These are phyloP conservation scores for Cheilinus undulatus DNA, from an alignment of 2,113 vertebrate genomes.

Conservation along the genomic window DNA sequence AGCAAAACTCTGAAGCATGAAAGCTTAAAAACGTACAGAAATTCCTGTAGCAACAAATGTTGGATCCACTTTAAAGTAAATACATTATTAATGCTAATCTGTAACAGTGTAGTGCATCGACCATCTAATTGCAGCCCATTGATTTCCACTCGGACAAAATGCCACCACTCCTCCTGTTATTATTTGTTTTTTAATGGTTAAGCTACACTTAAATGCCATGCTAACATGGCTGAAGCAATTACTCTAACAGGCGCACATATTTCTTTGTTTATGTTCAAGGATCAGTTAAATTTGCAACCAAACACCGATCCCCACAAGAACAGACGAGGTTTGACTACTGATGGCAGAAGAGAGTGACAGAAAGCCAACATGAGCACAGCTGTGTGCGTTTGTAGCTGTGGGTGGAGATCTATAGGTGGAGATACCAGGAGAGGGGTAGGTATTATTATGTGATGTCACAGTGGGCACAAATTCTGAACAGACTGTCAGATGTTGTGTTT, in stretches of 20 bases:
- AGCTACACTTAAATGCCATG: slow-evolving; percentile 27
- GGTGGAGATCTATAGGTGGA: too few species aligned
- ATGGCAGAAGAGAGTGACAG: too few species aligned
- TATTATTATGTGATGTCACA: too few species aligned
- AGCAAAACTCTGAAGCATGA: background rate
- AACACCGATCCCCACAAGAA: too few species aligned
- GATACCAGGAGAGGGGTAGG: too few species aligned
- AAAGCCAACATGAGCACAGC: too few species aligned
- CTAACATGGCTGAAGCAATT: slow-evolving; percentile 15
- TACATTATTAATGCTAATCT: slow-evolving; percentile 37
- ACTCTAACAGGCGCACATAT: background rate
- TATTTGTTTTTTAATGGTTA: slow-evolving; percentile 46
- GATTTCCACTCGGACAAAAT: slow-evolving; percentile 67
- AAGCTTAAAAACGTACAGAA: background rate
- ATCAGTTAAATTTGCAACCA: too few species aligned
- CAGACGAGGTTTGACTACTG: too few species aligned
- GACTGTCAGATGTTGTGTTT: too few species aligned
- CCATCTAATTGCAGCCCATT: slow-evolving; percentile 57
- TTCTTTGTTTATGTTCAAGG: background rate
- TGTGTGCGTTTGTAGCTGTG: too few species aligned
- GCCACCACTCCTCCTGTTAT: slow-evolving; percentile 40
- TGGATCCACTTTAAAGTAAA: slow-evolving; percentile 21
- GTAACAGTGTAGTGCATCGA: slow-evolving; percentile 30
- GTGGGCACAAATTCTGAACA: too few species aligned
- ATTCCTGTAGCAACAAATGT: background rate